Conservation (phyloP, 2,797 vertebrate species). For the Myotis findleyi region DNA sequence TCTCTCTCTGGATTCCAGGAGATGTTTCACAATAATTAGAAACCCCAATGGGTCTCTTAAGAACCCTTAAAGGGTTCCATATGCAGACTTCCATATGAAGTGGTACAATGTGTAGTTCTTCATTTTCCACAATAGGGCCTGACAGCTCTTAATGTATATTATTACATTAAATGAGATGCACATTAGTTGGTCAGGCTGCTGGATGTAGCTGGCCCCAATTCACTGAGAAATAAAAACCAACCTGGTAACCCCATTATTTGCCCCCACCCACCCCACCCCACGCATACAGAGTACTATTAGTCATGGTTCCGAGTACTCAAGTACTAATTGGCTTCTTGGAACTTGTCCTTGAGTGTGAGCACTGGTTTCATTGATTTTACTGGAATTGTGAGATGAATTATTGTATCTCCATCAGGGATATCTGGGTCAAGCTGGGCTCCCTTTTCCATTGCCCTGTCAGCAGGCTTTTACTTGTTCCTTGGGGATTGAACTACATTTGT, state of each 20-base stretch:
- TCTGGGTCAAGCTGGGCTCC: neutral
- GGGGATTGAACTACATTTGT: neutral
- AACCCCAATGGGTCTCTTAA: conserved; percentile 89
- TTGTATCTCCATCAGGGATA: neutral
- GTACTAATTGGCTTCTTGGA: conserved; percentile 51
- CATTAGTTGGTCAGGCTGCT: conserved; percentile 85
- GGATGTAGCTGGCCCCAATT: conserved; percentile 77
- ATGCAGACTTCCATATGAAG: conserved; percentile 86
- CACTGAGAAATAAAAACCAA: conserved; percentile 79
- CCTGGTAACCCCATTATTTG: conserved; percentile 48
- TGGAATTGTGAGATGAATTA: neutral
- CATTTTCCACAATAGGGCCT: conserved; percentile 86
- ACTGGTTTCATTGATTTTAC: neutral
- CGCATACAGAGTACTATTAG: conserved; percentile 11
- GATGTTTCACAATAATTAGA: conserved; percentile 91
- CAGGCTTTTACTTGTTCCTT: neutral
- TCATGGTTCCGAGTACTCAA: conserved; percentile 56
- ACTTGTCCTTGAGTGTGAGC: neutral
- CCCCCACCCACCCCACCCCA: neutral
- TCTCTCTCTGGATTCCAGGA: conserved; percentile 81
- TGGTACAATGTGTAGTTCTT: conserved; percentile 84
- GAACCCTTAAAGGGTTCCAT: conserved; percentile 90
- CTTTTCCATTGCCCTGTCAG: neutral
- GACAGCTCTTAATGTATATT: conserved; percentile 88
- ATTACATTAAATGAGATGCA: conserved; percentile 87